These are phyloP conservation scores for Plutomurus gul DNA, from an alignment of 1,140 invertebrate genomes.

Conservation along the genomic window DNA sequence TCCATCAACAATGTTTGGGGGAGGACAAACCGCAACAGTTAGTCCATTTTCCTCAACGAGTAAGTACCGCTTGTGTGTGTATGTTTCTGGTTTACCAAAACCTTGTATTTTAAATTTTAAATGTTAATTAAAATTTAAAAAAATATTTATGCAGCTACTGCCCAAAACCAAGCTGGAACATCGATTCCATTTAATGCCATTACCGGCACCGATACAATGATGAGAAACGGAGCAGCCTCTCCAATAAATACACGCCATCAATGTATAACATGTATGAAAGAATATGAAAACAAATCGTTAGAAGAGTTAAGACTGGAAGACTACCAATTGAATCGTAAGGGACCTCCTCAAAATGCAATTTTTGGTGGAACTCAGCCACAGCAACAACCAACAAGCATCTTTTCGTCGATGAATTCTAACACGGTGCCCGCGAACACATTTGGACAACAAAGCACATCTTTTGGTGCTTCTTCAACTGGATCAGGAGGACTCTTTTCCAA, in stretches of 20 bases:
- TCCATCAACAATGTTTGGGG: constrained; percentile 11
- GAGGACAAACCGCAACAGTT: constrained; percentile 5
- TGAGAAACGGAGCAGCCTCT: constrained; percentile 79
- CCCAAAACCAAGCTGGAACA: constrained; percentile 67
- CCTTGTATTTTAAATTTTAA: neutral
- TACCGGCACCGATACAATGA: constrained; percentile 85
- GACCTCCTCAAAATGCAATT: constrained; percentile 60
- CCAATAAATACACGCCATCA: constrained; percentile 89
- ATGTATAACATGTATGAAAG: constrained; percentile 97
- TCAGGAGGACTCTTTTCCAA: constrained; percentile 33
- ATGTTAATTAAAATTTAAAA: neutral
- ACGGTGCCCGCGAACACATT: constrained; percentile 8
- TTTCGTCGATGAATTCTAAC: constrained; percentile 32
- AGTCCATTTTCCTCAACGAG: constrained; percentile 38
- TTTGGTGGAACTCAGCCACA: constrained; percentile 33
- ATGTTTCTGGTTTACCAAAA: neutral
- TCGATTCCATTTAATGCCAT: constrained; percentile 84
- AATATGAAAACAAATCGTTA: constrained; percentile 91
- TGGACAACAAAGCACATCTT: constrained; percentile 38
- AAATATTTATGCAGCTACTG: constrained; percentile 21
- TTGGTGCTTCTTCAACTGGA: constrained; percentile 27
- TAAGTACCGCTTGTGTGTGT: constrained; percentile 5
- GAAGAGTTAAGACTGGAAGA: constrained; percentile 94
- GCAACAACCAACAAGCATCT: constrained; percentile 33
- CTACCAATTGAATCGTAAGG: constrained; percentile 87